A percentile compares a stretch with the other conserved stretches of the same genome.
phyloP scores from a whole-genome alignment of 2,888 invertebrate genomes.

The Eupithecia tripunctaria region DNA sequence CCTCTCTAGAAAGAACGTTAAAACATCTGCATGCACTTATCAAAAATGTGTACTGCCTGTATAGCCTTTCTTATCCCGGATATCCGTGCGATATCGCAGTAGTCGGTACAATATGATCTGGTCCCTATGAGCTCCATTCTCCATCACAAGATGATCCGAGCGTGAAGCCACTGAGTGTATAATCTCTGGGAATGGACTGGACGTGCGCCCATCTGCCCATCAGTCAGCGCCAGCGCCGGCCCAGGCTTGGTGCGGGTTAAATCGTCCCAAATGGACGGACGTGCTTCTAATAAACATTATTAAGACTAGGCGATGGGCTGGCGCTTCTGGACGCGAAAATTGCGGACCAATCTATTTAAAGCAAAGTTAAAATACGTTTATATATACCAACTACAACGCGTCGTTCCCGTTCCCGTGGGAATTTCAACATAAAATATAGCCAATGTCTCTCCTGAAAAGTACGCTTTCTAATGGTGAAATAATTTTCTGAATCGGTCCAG shows the following conservation, averaged over 20 bases:
- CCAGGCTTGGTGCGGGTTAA: slow-evolving; percentile 11
- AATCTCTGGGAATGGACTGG: slow-evolving; percentile 1
- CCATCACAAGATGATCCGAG: background rate
- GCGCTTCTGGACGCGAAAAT: slow-evolving; percentile 21
- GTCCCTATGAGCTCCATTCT: background rate
- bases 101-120: background rate
- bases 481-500: too few species aligned
- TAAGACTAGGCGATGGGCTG: background rate
- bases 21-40: too few species aligned
- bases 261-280: slow-evolving; percentile 29
- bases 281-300: slow-evolving; percentile 31
- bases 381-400: too few species aligned
- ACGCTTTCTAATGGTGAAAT: too few species aligned
- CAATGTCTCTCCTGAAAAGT: too few species aligned
- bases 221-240: background rate
- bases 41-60: too few species aligned
- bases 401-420: too few species aligned
- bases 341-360: background rate
- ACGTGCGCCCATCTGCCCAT: background rate
- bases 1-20: too few species aligned
- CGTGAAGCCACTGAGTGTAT: background rate
- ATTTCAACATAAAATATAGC: too few species aligned
- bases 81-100: background rate
- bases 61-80: too few species aligned
- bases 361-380: too few species aligned